Evolutionary conservation across 2,113 vertebrate genomes (phyloP).

Genomic region (Misgurnus anguillicaudatus): DNA sequence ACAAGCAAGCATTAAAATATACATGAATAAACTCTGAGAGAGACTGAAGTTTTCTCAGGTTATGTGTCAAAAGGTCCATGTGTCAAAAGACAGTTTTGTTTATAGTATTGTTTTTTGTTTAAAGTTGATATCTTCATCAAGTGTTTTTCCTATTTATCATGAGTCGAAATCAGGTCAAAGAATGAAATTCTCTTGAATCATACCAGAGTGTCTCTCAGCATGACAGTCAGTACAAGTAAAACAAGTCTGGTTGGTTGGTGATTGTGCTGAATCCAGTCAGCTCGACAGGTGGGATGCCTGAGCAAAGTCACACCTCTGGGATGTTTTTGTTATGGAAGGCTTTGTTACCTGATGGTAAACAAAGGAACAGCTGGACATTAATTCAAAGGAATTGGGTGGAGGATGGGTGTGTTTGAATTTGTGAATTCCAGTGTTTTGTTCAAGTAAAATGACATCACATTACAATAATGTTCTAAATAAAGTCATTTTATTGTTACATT

Average conservation of each 20-base stretch:
- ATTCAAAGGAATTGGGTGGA: neutral
- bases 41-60: too few species aligned
- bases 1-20: too few species aligned
- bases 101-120: too few species aligned
- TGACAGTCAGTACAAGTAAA: slow-evolving; percentile 6
- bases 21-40: too few species aligned
- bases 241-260: neutral
- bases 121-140: neutral
- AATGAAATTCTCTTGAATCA: neutral
- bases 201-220: neutral
- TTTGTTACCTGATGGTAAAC: slow-evolving; percentile 16
- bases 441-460: neutral
- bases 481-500: neutral
- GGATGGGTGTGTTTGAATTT: neutral
- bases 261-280: slow-evolving; percentile 1
- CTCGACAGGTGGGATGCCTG: neutral
- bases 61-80: too few species aligned
- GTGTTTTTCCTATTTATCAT: neutral
- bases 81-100: too few species aligned
- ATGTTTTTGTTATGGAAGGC: slow-evolving; percentile 1
- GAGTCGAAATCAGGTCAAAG: neutral
- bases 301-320: neutral
- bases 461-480: neutral
- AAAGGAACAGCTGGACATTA: neutral
- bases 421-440: neutral